phyloP scores from a whole-genome alignment of 53 echinoderm and acorn worm genomes.

The Echinarachnius parma region DNA sequence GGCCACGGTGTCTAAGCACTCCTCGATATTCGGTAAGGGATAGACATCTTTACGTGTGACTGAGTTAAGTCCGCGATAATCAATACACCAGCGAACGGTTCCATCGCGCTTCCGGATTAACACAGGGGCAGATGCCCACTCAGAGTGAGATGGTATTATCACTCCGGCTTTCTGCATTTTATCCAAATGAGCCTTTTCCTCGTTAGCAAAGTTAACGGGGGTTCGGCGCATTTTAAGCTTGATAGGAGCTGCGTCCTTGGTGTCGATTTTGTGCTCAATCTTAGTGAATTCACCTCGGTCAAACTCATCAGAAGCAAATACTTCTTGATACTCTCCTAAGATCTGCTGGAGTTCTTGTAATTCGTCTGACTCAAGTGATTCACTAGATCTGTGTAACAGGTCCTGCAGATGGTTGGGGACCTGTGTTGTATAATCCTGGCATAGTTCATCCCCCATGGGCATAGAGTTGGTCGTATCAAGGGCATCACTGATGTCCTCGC shows the following conservation, averaged over 20 bases:
- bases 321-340: neutral
- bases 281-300: neutral
- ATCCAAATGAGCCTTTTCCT: neutral
- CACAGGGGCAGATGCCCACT: slow-evolving; percentile 10
- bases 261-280: slow-evolving; percentile 10
- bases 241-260: slow-evolving; percentile 7
- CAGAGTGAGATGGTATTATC: slow-evolving; percentile 9
- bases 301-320: slow-evolving; percentile 8
- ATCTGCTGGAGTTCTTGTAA: neutral
- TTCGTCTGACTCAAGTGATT: neutral
- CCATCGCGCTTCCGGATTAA: slow-evolving; percentile 29
- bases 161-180: neutral
- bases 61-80: neutral
- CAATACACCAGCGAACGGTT: too few species aligned
- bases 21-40: too few species aligned
- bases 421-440: neutral
- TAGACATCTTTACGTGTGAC: too few species aligned
- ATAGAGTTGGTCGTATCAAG: too few species aligned
- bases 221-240: slow-evolving; percentile 1
- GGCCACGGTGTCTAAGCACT: slow-evolving; percentile 13
- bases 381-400: neutral
- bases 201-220: neutral
- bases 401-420: slow-evolving; percentile 24
- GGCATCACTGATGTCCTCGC: neutral
- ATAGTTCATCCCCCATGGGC: too few species aligned